Conservation (phyloP, 2,113 vertebrate species). For the Entelurus aequoreus region DNA sequence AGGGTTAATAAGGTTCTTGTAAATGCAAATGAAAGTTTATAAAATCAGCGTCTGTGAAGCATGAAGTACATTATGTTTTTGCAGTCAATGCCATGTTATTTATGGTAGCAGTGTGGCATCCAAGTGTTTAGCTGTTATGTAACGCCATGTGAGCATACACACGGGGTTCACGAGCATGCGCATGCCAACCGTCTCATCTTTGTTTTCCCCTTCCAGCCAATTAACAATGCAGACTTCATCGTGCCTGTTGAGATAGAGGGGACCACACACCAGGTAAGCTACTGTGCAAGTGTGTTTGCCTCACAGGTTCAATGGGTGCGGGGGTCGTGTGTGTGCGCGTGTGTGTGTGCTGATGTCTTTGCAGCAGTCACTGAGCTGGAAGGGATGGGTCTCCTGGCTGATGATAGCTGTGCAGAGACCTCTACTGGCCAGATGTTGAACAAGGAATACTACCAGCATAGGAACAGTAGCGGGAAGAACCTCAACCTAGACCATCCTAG, state of each 20-base stretch:
- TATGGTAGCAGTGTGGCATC: constrained; percentile 10
- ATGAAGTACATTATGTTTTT: constrained; percentile 17
- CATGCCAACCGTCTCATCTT: constrained; percentile 33
- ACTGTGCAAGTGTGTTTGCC: constrained; percentile 16
- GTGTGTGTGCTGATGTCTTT: constrained; percentile 37
- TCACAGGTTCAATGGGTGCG: neutral
- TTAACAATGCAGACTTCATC: constrained; percentile 92
- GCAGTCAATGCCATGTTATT: constrained; percentile 25
- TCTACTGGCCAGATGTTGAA: constrained; percentile 52
- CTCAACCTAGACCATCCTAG: neutral
- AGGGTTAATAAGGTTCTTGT: neutral
- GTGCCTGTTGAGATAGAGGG: constrained; percentile 92
- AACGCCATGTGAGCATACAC: constrained; percentile 53
- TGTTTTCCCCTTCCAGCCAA: constrained; percentile 70
- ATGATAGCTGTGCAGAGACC: constrained; percentile 34
- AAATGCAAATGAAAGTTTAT: neutral
- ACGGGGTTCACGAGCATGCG: constrained; percentile 20
- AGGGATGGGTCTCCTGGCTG: constrained; percentile 49
- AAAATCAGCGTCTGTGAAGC: neutral
- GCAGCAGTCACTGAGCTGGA: constrained; percentile 43
- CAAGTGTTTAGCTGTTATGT: constrained; percentile 40
- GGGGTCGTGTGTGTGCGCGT: neutral
- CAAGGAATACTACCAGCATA: neutral
- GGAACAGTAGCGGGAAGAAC: constrained; percentile 16
- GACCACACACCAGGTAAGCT: constrained; percentile 86